Conservation (phyloP, 2,888 invertebrate genomes). For the Galerucella pusilla region DNA sequence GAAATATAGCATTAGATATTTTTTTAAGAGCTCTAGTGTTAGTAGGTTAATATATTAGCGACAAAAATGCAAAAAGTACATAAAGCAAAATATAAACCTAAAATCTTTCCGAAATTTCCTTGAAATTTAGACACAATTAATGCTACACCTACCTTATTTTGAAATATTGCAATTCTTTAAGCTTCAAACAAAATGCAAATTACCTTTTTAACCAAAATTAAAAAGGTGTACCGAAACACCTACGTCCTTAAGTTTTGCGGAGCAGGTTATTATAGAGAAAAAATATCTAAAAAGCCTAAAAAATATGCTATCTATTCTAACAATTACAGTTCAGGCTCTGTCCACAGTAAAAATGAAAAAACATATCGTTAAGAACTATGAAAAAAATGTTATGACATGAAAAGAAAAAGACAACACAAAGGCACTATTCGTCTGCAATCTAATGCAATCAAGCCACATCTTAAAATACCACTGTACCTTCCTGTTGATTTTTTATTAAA, state of each 20-base stretch:
- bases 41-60: background rate
- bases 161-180: no score
- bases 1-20: background rate
- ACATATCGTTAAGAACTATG: conserved; percentile 16
- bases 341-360: conserved; percentile 35
- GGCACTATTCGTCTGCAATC: conserved; percentile 48
- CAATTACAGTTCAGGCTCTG: conserved; percentile 21
- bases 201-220: no score
- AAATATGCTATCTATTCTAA: background rate
- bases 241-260: no score
- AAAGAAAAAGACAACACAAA: conserved; percentile 49
- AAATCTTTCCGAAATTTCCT: no score
- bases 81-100: background rate
- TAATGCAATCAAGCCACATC: conserved; percentile 52
- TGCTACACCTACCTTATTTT: no score
- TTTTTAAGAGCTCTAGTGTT: background rate
- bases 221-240: no score
- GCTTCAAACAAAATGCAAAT: no score
- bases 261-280: no score
- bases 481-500: conserved; percentile 46
- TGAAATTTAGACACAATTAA: no score
- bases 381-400: conserved; percentile 40
- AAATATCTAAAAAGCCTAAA: background rate
- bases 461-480: conserved; percentile 46
- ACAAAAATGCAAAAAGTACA: background rate